Evolutionary conservation across 2,797 vertebrate species (phyloP).

Genomic region (Cuniculus paca): DNA sequence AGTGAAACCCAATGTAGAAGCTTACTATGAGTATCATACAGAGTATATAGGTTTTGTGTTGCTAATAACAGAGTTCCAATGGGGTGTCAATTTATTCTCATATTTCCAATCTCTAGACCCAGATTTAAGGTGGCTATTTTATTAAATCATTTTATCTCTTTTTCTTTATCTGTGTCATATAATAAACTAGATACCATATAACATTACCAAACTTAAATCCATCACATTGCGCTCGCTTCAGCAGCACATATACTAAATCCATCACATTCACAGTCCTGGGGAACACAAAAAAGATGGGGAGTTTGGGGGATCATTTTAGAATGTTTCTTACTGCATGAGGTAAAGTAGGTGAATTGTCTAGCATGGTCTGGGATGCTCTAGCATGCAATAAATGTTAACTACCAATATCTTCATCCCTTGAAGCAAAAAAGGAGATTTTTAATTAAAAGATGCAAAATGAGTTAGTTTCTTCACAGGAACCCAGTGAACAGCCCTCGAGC

Average conservation of each 20-base stretch:
- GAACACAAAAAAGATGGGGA: background rate
- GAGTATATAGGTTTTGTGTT: background rate
- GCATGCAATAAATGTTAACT: background rate
- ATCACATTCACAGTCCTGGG: background rate
- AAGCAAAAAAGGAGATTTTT: background rate
- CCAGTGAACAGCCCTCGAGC: background rate
- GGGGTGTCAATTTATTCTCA: background rate
- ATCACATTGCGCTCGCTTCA: too few species aligned
- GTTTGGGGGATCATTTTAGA: background rate
- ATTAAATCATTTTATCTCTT: background rate
- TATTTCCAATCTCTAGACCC: background rate
- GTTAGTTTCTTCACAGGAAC: background rate
- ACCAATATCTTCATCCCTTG: background rate
- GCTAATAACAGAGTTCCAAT: background rate
- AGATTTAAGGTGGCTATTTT: slow-evolving; percentile 17
- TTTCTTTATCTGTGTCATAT: background rate
- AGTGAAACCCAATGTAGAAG: background rate
- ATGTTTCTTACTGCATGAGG: background rate
- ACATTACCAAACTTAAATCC: background rate
- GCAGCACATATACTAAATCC: too few species aligned
- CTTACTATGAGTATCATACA: background rate
- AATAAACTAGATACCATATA: background rate
- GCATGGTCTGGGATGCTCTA: background rate
- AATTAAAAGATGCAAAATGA: background rate
- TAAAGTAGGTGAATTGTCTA: background rate